Evolutionary conservation across 2,888 invertebrate species (phyloP).

Genomic region (Masnerella sp.): DNA sequence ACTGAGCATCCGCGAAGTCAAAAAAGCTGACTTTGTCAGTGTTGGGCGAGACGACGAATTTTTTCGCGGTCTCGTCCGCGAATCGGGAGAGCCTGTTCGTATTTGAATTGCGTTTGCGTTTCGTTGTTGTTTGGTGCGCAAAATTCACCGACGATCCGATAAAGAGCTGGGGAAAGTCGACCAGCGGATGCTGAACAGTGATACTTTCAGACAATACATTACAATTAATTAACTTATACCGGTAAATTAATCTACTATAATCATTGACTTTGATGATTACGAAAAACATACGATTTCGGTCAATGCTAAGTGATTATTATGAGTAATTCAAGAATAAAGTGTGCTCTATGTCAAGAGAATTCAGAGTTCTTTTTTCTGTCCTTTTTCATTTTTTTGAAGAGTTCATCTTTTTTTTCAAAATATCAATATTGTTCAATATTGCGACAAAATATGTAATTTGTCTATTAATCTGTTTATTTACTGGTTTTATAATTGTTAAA

Average conservation of each 20-base stretch:
- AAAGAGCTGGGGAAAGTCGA: constrained; percentile 62
- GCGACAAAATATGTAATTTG: no score
- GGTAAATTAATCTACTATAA: constrained; percentile 75
- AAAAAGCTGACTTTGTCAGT: constrained; percentile 38
- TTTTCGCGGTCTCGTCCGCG: constrained; percentile 7
- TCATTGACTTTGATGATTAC: constrained; percentile 72
- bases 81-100: background rate
- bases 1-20: constrained; percentile 75
- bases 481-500: no score
- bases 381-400: no score
- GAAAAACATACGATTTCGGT: constrained; percentile 73
- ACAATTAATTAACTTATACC: constrained; percentile 76
- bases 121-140: constrained; percentile 14
- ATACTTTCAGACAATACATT: constrained; percentile 77
- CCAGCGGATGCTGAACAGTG: constrained; percentile 75
- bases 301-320: constrained; percentile 76
- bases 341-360: constrained; percentile 75
- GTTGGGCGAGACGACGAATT: constrained; percentile 10
- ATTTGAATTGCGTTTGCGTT: constrained; percentile 8
- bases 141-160: constrained; percentile 51
- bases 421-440: no score
- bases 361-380: no score
- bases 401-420: no score
- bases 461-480: no score
- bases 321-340: constrained; percentile 76